These are phyloP conservation scores for Psettodes erumei DNA, from an alignment of 2,113 vertebrate species.

Conservation along the genomic window DNA sequence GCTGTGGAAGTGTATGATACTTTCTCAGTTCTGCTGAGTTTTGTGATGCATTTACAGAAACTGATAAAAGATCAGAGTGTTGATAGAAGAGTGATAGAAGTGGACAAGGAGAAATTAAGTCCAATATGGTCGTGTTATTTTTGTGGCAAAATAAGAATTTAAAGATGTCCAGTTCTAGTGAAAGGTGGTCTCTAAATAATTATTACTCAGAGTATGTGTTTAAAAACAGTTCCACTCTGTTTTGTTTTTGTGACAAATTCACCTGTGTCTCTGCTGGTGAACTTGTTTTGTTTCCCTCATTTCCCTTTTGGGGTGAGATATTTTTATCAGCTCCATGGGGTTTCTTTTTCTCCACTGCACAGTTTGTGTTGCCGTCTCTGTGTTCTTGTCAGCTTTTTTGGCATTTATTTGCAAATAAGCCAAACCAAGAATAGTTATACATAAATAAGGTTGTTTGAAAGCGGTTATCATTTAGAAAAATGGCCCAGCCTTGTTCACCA, in stretches of 20 bases:
- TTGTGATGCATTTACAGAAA: constrained; percentile 1
- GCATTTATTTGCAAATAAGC: constrained; percentile 46
- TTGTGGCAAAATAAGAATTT: not conserved
- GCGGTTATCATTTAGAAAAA: not conserved
- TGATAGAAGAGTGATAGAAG: too few species aligned
- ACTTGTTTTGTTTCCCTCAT: constrained; percentile 46
- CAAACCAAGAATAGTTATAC: constrained; percentile 40
- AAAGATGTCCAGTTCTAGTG: not conserved
- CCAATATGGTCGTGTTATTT: not conserved
- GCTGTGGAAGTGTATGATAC: not conserved
- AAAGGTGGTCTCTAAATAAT: constrained; percentile 2
- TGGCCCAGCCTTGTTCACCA: not conserved
- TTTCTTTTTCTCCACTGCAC: constrained; percentile 53
- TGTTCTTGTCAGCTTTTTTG: constrained; percentile 59
- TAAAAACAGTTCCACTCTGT: constrained; percentile 11
- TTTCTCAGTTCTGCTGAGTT: not conserved
- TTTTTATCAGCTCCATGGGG: constrained; percentile 71
- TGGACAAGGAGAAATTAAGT: not conserved
- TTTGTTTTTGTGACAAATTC: constrained; percentile 56
- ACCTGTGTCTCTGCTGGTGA: constrained; percentile 50
- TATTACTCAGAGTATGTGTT: not conserved
- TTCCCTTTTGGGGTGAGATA: constrained; percentile 63
- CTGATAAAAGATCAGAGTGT: too few species aligned
- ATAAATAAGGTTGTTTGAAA: constrained; percentile 36
- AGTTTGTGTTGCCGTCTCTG: constrained; percentile 31